Evolutionary conservation across 2,888 invertebrate genomes (phyloP).

Genomic region (Nemotelus pantherinus): DNA sequence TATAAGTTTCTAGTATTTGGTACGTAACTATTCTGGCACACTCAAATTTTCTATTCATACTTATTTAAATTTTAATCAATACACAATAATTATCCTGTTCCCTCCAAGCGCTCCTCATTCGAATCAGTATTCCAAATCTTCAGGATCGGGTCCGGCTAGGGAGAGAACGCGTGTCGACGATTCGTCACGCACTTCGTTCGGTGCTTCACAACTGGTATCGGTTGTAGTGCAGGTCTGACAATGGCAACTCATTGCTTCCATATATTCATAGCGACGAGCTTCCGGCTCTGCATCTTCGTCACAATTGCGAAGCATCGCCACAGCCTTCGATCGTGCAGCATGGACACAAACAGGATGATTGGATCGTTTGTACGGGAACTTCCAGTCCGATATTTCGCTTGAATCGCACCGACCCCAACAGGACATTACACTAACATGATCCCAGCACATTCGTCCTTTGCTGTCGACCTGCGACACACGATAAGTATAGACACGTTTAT

Average conservation of each 20-base stretch:
- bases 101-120: not conserved
- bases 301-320: constrained; percentile 76
- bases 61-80: not conserved
- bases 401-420: constrained; percentile 88
- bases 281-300: constrained; percentile 77
- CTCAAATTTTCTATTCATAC: constrained; percentile 4
- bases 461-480: constrained; percentile 68
- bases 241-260: constrained; percentile 81
- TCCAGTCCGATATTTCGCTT: constrained; percentile 88
- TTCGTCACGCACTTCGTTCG: constrained; percentile 61
- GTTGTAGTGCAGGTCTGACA: constrained; percentile 77
- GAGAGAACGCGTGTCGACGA: constrained; percentile 59
- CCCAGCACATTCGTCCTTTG: constrained; percentile 77
- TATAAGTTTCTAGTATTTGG: constrained; percentile 10
- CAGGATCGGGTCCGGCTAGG: constrained; percentile 59
- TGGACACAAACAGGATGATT: constrained; percentile 88
- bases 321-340: constrained; percentile 72
- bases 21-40: constrained; percentile 34
- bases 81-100: not conserved
- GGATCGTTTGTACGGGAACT: constrained; percentile 87
- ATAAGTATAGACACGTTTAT: constrained; percentile 73
- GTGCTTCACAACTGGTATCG: constrained; percentile 77
- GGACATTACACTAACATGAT: constrained; percentile 76
- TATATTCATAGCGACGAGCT: constrained; percentile 78
- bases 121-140: constrained; percentile 58